phyloP scores from a whole-genome alignment of 2,888 invertebrate genomes.

The Lissonota sp. region DNA sequence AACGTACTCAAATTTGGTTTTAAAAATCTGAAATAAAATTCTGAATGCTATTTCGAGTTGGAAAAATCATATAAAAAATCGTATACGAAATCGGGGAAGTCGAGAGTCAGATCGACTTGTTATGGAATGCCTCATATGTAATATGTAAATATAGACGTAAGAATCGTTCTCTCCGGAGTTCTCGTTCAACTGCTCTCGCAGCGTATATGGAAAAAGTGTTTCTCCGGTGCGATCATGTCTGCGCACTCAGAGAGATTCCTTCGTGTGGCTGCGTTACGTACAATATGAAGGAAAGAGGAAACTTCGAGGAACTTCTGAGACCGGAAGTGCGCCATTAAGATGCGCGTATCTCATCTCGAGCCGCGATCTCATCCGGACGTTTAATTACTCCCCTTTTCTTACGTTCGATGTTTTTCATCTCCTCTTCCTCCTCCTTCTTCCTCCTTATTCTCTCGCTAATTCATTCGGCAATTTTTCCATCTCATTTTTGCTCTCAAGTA shows the following conservation, averaged over 20 bases:
- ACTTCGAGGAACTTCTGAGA: constrained; percentile 27
- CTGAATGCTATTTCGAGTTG: no score
- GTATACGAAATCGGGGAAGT: no score
- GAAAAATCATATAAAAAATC: no score
- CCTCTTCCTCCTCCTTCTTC: not conserved
- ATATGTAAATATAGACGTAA: constrained; percentile 5
- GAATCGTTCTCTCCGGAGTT: constrained; percentile 4
- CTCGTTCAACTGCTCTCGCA: constrained; percentile 16
- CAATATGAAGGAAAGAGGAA: not conserved
- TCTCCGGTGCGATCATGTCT: constrained; percentile 7
- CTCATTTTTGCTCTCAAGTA: not conserved
- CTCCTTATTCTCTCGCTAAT: constrained; percentile 11
- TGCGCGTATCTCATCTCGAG: constrained; percentile 64
- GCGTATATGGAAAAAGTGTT: constrained; percentile 24
- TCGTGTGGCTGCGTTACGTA: not conserved
- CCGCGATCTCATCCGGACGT: constrained; percentile 66
- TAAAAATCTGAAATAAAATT: no score
- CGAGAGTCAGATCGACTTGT: no score
- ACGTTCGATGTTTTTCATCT: constrained; percentile 44
- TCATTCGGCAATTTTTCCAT: constrained; percentile 8
- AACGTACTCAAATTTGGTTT: no score
- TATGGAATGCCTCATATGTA: no score
- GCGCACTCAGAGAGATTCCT: not conserved
- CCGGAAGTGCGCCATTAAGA: constrained; percentile 68
- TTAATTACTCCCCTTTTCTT: constrained; percentile 69